Base-by-base conservation (phyloP, 2,888 invertebrate genomes). In the Hemistola chrysoprasaria region DNA sequence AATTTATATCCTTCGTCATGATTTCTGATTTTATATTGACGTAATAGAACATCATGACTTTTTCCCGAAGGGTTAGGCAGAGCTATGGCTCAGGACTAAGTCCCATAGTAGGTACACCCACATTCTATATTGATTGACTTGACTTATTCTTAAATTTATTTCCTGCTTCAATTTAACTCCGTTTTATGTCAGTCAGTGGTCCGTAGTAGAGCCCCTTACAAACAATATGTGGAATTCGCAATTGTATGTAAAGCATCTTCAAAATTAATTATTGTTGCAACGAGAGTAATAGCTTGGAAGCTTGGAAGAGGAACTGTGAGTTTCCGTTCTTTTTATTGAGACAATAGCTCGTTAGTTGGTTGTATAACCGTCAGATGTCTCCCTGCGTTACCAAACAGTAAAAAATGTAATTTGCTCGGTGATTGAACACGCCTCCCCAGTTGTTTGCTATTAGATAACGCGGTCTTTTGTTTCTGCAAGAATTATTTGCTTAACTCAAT, bases 271-370 rank as follows among this genome's bases (percentile, higher is more conserved):
- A 53, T 40, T 53, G 51, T 51, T 56, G 56, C 47, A 51, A 59
- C 55, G 50, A 59, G 51, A 59, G 52, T 64, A 56, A 62, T 57
- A 61, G 53, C 54, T 59, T 63, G 59, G 55, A 55, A 51, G 56
- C 60, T 62, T 65, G 62, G 66, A 75, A 75, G 66, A 80, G 85
- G 85, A 84, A 83, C 73, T 70, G 24, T 8, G 23, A 26, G 22
- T 60, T 64, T 71, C 71, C 65, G 68, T 59, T 66, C 47, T 63
- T 54, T 33, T 28, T 53, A 53, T 52, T 47, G 28, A 62, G 51
- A 72, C 71, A 72, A 72, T 72, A 48, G 72, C 44, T 71, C 66
- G 56, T 73, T 73, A 63, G 54, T 16, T 11, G 9, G 38, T 62
- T 61, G 57, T 60, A 59, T 68, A 65, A 56, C 25, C 40, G 42